Base-by-base conservation (phyloP, 2,888 invertebrate genomes). In the Amorpha juglandis region DNA sequence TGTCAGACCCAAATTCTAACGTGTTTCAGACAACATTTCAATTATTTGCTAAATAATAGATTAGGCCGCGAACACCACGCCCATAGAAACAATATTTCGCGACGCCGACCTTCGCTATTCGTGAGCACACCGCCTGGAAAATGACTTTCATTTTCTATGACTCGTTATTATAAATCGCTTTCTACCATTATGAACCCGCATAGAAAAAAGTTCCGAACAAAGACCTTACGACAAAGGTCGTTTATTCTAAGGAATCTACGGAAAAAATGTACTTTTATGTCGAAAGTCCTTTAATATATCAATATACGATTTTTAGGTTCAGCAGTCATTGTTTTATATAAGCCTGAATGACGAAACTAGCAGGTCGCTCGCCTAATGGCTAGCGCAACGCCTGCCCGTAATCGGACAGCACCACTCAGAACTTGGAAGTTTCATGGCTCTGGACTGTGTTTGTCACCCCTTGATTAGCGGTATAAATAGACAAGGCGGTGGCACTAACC, bases 51-150 rank as follows among this genome's bases (percentile, higher is more conserved):
- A 55, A n/a, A 16, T 11, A 14, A 50, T 21, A 53, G 19, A 16
- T 4, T 50, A 27, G 66, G 52, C n/a, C 63, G 33, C 52, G 63
- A 66, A 53, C n/a, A 19, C 33, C 47, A 38, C 35, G 14, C 35
- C 52, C 47, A 53, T 47, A 45, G 51, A 50, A 51, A 45, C 63
- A 52, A 63, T 45, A 50, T 52, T 53, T 66, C 35, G 48, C 58
- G 65, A 51, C 62, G 33, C 14, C 48, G 66, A 53, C 66, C 66
- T 66, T 63, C 63, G 52, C 27, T 35, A 58, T 66, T 66, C 63
- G 38, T 62, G 47, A 48, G 33, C 47, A 63, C 33, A 52, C 47
- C 45, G 66, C 63, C 35, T 48, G 53, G 63, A 47, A 66, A 63
- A 66, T 63, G 47, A 63, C 53, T 66, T 63, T 66, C 63, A 19